These are phyloP conservation scores for Gallinago undulata DNA, from an alignment of 2,113 vertebrate species.

Conservation along the genomic window DNA sequence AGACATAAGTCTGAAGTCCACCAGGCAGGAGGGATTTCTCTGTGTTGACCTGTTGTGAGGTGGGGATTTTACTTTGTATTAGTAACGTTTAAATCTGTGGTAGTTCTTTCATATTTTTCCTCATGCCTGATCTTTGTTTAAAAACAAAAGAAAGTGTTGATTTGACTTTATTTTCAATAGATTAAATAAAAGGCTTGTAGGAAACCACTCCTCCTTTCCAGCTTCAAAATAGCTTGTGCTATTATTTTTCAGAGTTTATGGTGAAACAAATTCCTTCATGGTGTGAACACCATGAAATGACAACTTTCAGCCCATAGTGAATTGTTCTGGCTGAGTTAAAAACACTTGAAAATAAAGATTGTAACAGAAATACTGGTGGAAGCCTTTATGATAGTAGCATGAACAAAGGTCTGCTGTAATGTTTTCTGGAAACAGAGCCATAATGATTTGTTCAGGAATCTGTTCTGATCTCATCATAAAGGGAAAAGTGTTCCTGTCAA, in stretches of 20 bases:
- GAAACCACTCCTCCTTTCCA: background rate
- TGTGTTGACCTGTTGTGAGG: background rate
- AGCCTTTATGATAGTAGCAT: background rate
- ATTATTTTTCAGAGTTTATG: constrained; percentile 15
- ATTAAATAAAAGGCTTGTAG: background rate
- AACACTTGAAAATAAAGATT: constrained; percentile 5
- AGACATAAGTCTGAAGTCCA: background rate
- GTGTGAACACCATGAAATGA: constrained; percentile 14
- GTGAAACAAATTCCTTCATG: constrained; percentile 11
- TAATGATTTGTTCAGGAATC: constrained; percentile 34
- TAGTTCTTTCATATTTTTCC: background rate
- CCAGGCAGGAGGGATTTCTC: background rate
- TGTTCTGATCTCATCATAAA: constrained; percentile 28
- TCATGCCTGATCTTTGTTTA: background rate
- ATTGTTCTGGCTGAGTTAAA: background rate
- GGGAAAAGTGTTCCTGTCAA: background rate
- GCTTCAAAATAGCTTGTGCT: background rate
- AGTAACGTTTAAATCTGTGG: background rate
- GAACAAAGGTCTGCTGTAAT: background rate
- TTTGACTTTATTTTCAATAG: background rate
- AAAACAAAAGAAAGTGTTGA: background rate
- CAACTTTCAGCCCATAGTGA: constrained; percentile 3
- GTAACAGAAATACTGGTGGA: background rate
- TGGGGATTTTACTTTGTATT: background rate
- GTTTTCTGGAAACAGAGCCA: constrained; percentile 22